Percentiles rank a stretch among this genome's conserved stretches.
Evolutionary conservation across 2,113 vertebrate genomes (phyloP).

Genomic region (Rhabdornis inornatus): DNA sequence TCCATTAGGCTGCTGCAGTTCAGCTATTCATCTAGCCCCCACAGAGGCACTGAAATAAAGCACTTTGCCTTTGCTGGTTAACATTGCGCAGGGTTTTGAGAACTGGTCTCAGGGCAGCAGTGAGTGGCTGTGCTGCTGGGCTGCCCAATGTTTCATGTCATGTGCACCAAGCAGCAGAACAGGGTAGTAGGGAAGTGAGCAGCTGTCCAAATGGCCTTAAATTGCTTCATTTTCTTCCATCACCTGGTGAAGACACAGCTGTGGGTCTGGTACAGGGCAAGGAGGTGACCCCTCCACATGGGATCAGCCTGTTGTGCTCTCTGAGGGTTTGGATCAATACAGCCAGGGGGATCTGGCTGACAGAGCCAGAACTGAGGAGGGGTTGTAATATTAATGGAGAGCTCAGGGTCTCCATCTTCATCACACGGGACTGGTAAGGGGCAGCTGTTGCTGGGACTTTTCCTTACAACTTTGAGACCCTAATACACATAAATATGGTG

Average conservation of each 20-base stretch:
- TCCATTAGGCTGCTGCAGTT: conserved; percentile 5
- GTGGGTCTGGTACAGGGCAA: fast-evolving
- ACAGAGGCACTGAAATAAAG: neutral
- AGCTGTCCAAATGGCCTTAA: neutral
- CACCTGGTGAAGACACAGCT: fast-evolving
- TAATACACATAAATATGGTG: neutral
- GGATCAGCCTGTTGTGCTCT: fast-evolving
- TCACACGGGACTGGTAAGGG: fast-evolving
- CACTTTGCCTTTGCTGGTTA: neutral
- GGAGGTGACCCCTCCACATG: fast-evolving
- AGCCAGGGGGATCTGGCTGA: neutral
- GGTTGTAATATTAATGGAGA: fast-evolving
- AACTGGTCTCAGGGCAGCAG: neutral
- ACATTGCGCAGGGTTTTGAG: neutral
- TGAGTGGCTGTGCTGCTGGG: neutral
- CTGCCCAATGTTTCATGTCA: neutral
- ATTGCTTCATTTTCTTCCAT: neutral
- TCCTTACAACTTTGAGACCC: neutral
- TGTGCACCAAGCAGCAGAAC: fast-evolving
- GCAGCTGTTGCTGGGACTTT: neutral
- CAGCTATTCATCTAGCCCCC: neutral
- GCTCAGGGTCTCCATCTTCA: neutral
- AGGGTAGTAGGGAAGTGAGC: neutral
- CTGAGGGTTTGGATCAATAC: neutral
- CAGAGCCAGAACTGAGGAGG: neutral